Conservation (phyloP, 1,140 invertebrate species). For the Bicyclus anynana region DNA sequence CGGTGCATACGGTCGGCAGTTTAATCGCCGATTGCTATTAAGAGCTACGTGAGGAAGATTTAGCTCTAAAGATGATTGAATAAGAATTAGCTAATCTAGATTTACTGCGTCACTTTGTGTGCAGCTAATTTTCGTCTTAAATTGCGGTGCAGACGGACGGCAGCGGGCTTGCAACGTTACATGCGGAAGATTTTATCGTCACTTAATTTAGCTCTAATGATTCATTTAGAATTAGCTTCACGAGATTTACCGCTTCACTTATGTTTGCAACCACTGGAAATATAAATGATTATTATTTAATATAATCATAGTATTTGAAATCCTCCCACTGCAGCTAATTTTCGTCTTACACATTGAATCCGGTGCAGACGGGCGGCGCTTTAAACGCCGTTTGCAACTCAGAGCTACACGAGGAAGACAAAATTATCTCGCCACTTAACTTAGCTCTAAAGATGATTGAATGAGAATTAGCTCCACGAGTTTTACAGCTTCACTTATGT, state of each 20-base stretch:
- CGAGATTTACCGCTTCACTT: too few species aligned
- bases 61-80: neutral
- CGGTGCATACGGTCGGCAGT: constrained; percentile 28
- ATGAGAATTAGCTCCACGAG: too few species aligned
- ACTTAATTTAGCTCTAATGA: too few species aligned
- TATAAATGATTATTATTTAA: too few species aligned
- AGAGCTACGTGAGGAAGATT: neutral
- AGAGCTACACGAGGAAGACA: neutral
- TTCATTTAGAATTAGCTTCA: too few species aligned
- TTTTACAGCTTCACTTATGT: too few species aligned
- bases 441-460: too few species aligned
- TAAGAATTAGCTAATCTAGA: too few species aligned
- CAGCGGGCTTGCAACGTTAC: constrained; percentile 15
- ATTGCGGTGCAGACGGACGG: constrained; percentile 27
- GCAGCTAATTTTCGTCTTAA: constrained; percentile 72
- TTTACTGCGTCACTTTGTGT: too few species aligned
- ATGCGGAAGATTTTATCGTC: neutral
- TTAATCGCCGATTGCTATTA: constrained; percentile 10
- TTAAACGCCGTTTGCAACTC: constrained; percentile 12
- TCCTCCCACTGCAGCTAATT: constrained; percentile 69
- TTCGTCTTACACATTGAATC: constrained; percentile 57
- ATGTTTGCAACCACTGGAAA: too few species aligned
- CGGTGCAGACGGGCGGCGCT: constrained; percentile 28
- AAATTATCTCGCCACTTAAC: too few species aligned
- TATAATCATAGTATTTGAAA: too few species aligned